These are phyloP conservation scores for Nasalis larvatus DNA, from an alignment of 2,113 vertebrate genomes.

Conservation along the genomic window DNA sequence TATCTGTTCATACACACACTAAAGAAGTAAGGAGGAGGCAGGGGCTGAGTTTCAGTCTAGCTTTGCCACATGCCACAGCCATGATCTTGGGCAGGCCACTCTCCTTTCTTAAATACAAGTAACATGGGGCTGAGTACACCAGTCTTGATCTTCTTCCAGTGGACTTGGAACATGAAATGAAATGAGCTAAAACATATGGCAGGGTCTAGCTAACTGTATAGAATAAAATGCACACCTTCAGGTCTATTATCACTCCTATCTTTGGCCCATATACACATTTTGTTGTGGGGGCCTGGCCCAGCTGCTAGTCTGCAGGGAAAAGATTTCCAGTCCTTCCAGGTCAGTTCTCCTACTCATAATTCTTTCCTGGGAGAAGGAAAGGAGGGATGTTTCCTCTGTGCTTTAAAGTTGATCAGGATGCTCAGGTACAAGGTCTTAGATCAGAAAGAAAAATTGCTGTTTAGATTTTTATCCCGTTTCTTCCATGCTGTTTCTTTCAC, in stretches of 20 bases:
- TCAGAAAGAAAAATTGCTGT: slow-evolving; percentile 72
- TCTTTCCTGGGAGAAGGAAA: neutral
- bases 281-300: neutral
- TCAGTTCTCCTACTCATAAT: neutral
- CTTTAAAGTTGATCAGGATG: neutral
- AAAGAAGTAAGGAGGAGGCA: neutral
- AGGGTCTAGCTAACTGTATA: neutral
- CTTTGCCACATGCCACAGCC: neutral
- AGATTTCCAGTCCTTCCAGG: neutral
- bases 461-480: slow-evolving; percentile 66
- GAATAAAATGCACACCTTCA: neutral
- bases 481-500: slow-evolving; percentile 53
- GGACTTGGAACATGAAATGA: neutral
- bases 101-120: neutral
- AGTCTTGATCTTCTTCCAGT: neutral
- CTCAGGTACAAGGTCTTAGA: slow-evolving; percentile 24
- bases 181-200: neutral
- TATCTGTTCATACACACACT: no score
- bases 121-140: neutral
- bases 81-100: neutral
- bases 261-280: neutral
- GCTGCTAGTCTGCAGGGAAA: neutral
- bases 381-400: neutral
- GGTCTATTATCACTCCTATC: neutral
- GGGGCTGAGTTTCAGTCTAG: neutral